Evolutionary conservation across 2,888 invertebrate genomes (phyloP), one percentile per base, ranked within the genome.

Genomic region (Thera britannica): DNA sequence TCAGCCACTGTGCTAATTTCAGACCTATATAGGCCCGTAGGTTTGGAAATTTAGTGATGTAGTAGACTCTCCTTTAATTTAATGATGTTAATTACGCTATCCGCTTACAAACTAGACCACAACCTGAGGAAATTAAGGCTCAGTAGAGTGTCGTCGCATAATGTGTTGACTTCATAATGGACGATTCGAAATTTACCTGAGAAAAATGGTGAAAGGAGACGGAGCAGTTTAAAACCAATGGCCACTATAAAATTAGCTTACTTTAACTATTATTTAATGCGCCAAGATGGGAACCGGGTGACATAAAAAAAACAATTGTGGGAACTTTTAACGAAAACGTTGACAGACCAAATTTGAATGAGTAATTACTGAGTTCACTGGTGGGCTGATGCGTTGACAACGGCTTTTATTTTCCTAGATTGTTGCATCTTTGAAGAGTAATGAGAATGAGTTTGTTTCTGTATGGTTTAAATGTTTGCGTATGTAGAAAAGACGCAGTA

Each of bases 211-310:
- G 65, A 75, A 73, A 73, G 76, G 49, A 34, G 48, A 36, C 60
- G 51, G 65, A 65, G 68, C 54, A 62, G 51, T 84, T 83, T 80
- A 82, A 79, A 80, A 80, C 80, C 80, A 83, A 82, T 79, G 79
- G 76, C 73, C 77, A 79, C 79, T 81, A 82, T 85, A 82, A 88
- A 89, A 88, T 88, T 86, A 89, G 83, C 82, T 88, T 84, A 85
- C 84, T 88, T 87, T 88, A 89, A 88, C 89, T 87, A 88, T 89
- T 88, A 89, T 90, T 90, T 89, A 90, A 90, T 90, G 89, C 83
- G 84, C 83, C 79, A 76, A 82, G 83, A 87, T 89, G 90, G 86
- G 86, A 87, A 87, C 80, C 78, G 82, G 84, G 86, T 82, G 82
- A 89, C 82, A 79, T 76, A 23, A 23, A 23, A 23, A 23, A 23